Conservation (phyloP, 2,888 invertebrate species). For the Acanthoscelides obtectus region DNA sequence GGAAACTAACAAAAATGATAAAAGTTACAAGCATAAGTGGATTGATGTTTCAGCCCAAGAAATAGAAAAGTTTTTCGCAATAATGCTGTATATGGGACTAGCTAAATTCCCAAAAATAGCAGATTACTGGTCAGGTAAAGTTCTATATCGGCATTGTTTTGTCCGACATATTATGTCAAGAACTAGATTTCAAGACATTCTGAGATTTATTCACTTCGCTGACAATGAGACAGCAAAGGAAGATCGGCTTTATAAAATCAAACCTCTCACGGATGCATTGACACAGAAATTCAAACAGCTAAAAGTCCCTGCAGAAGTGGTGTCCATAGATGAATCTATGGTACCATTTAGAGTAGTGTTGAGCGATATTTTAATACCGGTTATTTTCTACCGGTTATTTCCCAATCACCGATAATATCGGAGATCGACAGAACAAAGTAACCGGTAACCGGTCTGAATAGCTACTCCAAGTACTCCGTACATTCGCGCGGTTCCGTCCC, state of each 20-base stretch:
- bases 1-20: slow-evolving; percentile 1
- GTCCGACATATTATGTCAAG: slow-evolving; percentile 8
- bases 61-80: slow-evolving; percentile 7
- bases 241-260: slow-evolving; percentile 7
- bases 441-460: no score
- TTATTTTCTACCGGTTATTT: no score
- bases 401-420: no score
- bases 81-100: slow-evolving; percentile 8
- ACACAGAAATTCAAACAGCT: slow-evolving; percentile 3
- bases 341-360: slow-evolving; percentile 3
- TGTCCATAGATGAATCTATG: slow-evolving; percentile 5
- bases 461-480: no score
- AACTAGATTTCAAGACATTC: slow-evolving; percentile 7
- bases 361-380: no score
- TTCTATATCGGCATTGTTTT: slow-evolving; percentile 10
- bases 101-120: slow-evolving; percentile 9
- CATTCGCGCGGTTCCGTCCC: no score
- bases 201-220: slow-evolving; percentile 9
- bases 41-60: slow-evolving; percentile 2
- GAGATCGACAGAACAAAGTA: no score
- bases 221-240: slow-evolving; percentile 8
- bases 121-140: slow-evolving; percentile 8
- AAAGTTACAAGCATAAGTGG: slow-evolving; percentile 2
- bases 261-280: slow-evolving; percentile 8
- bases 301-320: slow-evolving; percentile 7